Base-by-base conservation (phyloP, 1,140 invertebrate genomes). In the Halictus rubicundus region DNA sequence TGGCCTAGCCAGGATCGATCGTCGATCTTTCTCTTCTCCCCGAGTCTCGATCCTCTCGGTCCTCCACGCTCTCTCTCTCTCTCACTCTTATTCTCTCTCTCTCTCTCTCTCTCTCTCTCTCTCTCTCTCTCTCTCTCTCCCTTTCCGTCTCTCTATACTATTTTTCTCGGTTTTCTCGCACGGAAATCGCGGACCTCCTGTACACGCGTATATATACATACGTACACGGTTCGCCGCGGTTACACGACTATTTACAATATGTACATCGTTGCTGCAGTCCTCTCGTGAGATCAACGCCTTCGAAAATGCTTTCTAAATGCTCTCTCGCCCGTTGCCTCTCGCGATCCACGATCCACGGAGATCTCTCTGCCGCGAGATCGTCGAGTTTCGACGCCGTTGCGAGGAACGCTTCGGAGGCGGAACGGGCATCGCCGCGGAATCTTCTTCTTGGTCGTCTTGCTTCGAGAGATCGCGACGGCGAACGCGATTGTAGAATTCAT, bases 211-310 rank as follows among this genome's bases (percentile, higher is more conserved):
- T 87, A 81, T 86, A 83, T 81, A 87, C 81, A 87, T 85, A 86
- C 63, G 69, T 86, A 87, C 84, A 86, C 60, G 46, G 14, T 76
- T 85, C 68, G 0, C n/a, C 74, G 61, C 81, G 72, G 82, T 80
- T 52, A 71, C 16, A 73, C 68, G 69, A 68, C 61, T 91, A 91
- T 91, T 87, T 91, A 91, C 90, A 91, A 80, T 91, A 91, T 91
- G 80, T 91, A 90, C 90, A 91, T 75, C 61, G 37, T 49, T 74
- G 37, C 42, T 46, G 42, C 42, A 46, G 42, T 12, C 42, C 64
- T 54, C 80, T 81, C 68, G 88, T 90, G 89, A 90, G 89, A 90
- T 90, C 89, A 90, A 90, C 83, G 87, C 84, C 85, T 86, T 81
- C 21, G 85, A 86, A 82, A 57, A 71, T 80, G 64, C 64, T 52